Conservation (phyloP, 1,140 invertebrate genomes). For the Drosophila kikkawai region DNA sequence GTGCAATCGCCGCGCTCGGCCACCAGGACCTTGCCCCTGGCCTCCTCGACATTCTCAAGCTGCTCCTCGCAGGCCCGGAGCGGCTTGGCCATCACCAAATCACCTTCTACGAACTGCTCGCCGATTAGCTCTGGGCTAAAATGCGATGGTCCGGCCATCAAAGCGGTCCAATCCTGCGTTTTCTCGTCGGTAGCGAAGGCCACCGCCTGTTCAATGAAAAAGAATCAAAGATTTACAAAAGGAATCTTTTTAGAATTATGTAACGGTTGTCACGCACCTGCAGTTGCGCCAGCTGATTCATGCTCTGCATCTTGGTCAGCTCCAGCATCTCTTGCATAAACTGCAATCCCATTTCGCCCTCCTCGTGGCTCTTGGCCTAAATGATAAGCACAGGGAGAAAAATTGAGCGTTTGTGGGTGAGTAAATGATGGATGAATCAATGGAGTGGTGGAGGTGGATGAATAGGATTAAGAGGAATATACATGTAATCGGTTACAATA, state of each 20-base stretch:
- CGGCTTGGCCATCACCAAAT: conserved; percentile 89
- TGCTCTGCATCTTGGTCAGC: conserved; percentile 90
- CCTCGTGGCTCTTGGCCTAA: conserved; percentile 92
- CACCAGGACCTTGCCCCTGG: conserved; percentile 93
- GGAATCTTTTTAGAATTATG: too few relatives aligned
- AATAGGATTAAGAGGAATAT: too few relatives aligned
- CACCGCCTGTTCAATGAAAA: conserved; percentile 84
- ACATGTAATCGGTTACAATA: too few relatives aligned
- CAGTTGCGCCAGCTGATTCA: conserved; percentile 87
- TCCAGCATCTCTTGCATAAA: conserved; percentile 99
- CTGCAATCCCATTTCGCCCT: conserved; percentile 95
- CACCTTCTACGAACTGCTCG: conserved; percentile 87
- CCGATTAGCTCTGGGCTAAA: conserved; percentile 93
- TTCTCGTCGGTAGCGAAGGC: conserved; percentile 85
- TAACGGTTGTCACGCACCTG: conserved; percentile 66
- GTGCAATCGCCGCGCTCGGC: conserved; percentile 96
- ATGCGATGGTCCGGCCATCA: conserved; percentile 95
- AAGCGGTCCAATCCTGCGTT: conserved; percentile 75
- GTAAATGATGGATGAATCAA: neutral
- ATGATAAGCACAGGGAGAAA: neutral
- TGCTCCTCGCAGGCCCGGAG: conserved; percentile 87
- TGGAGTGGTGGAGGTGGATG: neutral
- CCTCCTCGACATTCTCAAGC: conserved; percentile 86
- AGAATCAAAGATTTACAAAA: neutral
- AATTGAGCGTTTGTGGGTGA: neutral